Base-by-base conservation (phyloP, 2,797 vertebrate species). In the Pteronotus mesoamericanus region DNA sequence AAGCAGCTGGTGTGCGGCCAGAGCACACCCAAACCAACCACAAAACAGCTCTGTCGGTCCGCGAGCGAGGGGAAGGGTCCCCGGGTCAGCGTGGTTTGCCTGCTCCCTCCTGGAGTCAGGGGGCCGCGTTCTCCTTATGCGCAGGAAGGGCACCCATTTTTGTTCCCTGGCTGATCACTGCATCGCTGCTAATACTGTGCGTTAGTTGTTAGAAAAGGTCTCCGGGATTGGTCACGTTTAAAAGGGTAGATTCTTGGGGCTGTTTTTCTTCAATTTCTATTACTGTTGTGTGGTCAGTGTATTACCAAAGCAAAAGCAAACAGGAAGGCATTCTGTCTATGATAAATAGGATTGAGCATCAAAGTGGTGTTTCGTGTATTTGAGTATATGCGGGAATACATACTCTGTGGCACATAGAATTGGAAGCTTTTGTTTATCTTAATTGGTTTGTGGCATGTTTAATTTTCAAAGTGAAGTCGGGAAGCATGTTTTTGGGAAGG, bases 1-100 rank as follows among this genome's bases (percentile, higher is more conserved):
- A 95, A 91, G 78, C 86, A 51, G 51, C 53, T 95, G 95, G 84
- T 82, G 91, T 68, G 83, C 89, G 83, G 71, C 94, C 89, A 85
- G 83, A 89, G 77, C 74, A 71, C 59, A 79, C 46, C 42, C 69
- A 88, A 84, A 93, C 66, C 87, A 78, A 77, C 59, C 10, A 3
- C 71, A 66, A 69, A 66, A 85, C 86, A 83, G 82, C 34, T 64
- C 55, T 37, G 51, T 74, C 57, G 77, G 86, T 34, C 8, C 24
- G 1, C 7, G 32, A 15, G 34, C 0, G 3, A 57, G 44, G 61
- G 19, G 26, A 46, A 21, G 85, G 64, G 66, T 96, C 75, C 12
- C 0, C 9, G 39, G 42, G 48, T n/a, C 74, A 53, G 21, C 6
- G 18, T 12, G 7, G 32, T 75, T 29, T 69, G 79, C 66, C 19